A percentile compares a stretch with the other conserved stretches of the same genome.
Evolutionary conservation across 2,888 invertebrate species (phyloP).

Genomic region (Drepanosiphum platanoidis): DNA sequence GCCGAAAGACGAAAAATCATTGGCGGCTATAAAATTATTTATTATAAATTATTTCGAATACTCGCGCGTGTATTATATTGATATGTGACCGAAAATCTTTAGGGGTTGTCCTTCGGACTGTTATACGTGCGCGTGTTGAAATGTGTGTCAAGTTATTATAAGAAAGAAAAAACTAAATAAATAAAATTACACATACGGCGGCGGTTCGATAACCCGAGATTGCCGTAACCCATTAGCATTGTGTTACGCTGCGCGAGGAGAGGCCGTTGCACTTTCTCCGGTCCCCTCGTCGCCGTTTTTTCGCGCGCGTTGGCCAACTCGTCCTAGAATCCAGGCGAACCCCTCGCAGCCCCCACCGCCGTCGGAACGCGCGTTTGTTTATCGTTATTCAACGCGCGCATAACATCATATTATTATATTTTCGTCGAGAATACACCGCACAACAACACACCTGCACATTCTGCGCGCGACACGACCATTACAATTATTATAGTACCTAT

Average conservation of each 20-base stretch:
- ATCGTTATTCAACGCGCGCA: background rate
- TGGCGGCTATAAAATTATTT: background rate
- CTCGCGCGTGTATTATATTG: too few species aligned
- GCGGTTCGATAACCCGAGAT: slow-evolving; percentile 61
- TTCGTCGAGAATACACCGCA: too few species aligned
- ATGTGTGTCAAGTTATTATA: slow-evolving; percentile 49
- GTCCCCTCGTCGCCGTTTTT: slow-evolving; percentile 22
- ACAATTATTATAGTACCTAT: too few species aligned
- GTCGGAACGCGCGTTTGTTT: background rate
- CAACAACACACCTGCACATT: too few species aligned
- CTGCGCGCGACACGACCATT: too few species aligned
- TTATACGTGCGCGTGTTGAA: slow-evolving; percentile 39
- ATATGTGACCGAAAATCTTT: slow-evolving; percentile 25
- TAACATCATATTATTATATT: background rate
- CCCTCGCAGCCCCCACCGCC: background rate
- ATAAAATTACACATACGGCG: slow-evolving; percentile 56
- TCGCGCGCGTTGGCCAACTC: slow-evolving; percentile 36
- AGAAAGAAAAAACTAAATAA: background rate
- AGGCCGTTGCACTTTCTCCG: slow-evolving; percentile 62
- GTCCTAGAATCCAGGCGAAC: slow-evolving; percentile 39
- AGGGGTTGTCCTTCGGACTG: slow-evolving; percentile 58
- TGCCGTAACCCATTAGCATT: slow-evolving; percentile 60
- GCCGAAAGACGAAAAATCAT: background rate
- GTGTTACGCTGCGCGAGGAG: slow-evolving; percentile 61
- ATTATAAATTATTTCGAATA: too few species aligned